A percentile compares a stretch with the other conserved stretches of the same genome.
Evolutionary conservation across 1,140 invertebrate species (phyloP).

Genomic region (Archegozetes longisetosus): DNA sequence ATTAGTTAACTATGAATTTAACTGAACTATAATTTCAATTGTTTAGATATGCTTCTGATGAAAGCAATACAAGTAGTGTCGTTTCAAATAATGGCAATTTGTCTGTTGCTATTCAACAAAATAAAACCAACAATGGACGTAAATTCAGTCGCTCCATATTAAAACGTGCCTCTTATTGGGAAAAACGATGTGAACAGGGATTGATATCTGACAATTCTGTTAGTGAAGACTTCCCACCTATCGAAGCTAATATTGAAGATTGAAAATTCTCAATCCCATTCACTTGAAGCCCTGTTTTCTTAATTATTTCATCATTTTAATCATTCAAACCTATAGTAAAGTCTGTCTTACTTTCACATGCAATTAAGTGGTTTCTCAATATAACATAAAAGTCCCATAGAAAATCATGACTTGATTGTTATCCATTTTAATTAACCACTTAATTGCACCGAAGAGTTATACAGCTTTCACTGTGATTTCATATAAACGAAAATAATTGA

Average conservation of each 20-base stretch:
- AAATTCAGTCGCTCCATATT: constrained; percentile 15
- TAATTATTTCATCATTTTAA: no score
- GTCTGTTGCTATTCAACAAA: constrained; percentile 3
- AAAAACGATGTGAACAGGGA: constrained; percentile 21
- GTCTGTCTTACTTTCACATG: no score
- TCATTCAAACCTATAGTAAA: no score
- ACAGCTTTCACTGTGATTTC: no score
- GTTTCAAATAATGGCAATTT: constrained; percentile 11
- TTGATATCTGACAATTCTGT: constrained; percentile 22
- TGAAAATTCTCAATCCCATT: no score
- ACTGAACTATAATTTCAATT: neutral
- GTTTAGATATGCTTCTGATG: constrained; percentile 17
- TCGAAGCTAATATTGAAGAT: constrained; percentile 10
- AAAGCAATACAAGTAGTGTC: constrained; percentile 17
- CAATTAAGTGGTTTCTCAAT: no score
- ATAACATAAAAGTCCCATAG: no score
- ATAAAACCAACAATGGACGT: neutral
- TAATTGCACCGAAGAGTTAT: no score
- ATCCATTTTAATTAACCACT: no score
- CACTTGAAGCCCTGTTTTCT: no score
- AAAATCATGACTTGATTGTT: no score
- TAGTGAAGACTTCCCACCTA: constrained; percentile 22
- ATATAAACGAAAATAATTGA: no score
- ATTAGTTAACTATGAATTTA: neutral
- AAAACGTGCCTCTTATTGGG: constrained; percentile 24